Base-by-base conservation (phyloP, 2,888 invertebrate genomes). In the Omphaloscelis lunosa region DNA sequence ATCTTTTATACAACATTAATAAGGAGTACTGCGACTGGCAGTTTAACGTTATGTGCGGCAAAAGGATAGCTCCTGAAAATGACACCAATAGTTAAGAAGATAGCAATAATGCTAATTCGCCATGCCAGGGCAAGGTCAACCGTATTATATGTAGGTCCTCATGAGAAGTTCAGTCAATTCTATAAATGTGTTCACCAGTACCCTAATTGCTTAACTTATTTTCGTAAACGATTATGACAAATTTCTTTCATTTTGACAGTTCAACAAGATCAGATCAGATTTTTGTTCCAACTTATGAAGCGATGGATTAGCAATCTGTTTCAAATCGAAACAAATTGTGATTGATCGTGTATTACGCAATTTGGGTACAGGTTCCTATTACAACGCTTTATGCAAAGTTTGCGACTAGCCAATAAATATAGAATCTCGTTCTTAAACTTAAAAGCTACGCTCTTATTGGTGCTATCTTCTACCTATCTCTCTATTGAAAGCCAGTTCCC, bases 331-430 rank as follows among this genome's bases (percentile, higher is more conserved):
- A n/a, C n/a, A n/a, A n/a, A n/a, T n/a, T n/a, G n/a, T n/a, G n/a
- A n/a, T n/a, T n/a, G n/a, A n/a, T n/a, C n/a, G n/a, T n/a, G n/a
- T n/a, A n/a, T n/a, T n/a, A n/a, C n/a, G n/a, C n/a, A n/a, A n/a
- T n/a, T n/a, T n/a, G n/a, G n/a, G n/a, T n/a, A n/a, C n/a, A 6
- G 84, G 68, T 29, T 89, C 93, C 0, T 51, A 91, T 8, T 93
- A 87, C 66, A 91, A 92, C 53, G 81, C 88, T 6, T 29, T 72
- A 11, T 85, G 48, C 0, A 88, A 91, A 34, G 63, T 73, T 8
- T 93, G 93, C 51, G 92, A 93, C 63, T 92, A 91, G 91, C 88
- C 91, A 4, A 59, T 87, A 1, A 90, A 89, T 5, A 91, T 93
- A 1, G 76, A 41, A 3, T 48, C 23, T 58, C 58, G 20, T 67